A percentile compares a stretch with the other conserved stretches of the same genome.
Evolutionary conservation across 2,113 vertebrate genomes (phyloP).

Genomic region (Polypterus bichir): DNA sequence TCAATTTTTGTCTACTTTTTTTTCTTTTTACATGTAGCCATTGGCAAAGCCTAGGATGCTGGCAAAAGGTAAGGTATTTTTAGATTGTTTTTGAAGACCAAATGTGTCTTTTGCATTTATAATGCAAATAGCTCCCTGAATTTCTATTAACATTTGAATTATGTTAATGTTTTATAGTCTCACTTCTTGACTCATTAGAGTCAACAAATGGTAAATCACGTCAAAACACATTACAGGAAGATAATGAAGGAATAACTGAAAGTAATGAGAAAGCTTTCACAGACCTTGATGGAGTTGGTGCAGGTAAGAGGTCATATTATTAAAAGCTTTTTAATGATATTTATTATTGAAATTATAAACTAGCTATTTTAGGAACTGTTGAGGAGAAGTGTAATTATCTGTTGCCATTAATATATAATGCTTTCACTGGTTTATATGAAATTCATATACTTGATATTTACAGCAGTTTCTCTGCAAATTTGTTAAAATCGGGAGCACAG

Average conservation of each 20-base stretch:
- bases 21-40: background rate
- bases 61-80: slow-evolving; percentile 58
- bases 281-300: slow-evolving; percentile 31
- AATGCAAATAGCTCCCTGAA: background rate
- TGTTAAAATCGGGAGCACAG: too few species aligned
- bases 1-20: too few species aligned
- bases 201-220: slow-evolving; percentile 41
- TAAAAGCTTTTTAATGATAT: background rate
- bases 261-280: slow-evolving; percentile 9
- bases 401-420: too few species aligned
- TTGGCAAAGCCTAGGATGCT: slow-evolving; percentile 48
- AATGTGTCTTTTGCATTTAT: background rate
- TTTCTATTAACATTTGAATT: slow-evolving; percentile 2
- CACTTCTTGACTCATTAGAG: slow-evolving; percentile 72
- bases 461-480: too few species aligned
- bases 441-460: too few species aligned
- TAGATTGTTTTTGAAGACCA: background rate
- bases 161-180: slow-evolving; percentile 41
- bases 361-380: too few species aligned
- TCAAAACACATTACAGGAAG: slow-evolving; percentile 11
- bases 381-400: too few species aligned
- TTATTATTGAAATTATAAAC: too few species aligned
- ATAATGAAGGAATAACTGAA: slow-evolving; percentile 15
- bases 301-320: slow-evolving; percentile 33
- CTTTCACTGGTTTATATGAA: too few species aligned